Percentiles rank a stretch among this genome's conserved stretches.
phyloP scores from a whole-genome alignment of 2,888 invertebrate species.

The Cheilosia variabilis region DNA sequence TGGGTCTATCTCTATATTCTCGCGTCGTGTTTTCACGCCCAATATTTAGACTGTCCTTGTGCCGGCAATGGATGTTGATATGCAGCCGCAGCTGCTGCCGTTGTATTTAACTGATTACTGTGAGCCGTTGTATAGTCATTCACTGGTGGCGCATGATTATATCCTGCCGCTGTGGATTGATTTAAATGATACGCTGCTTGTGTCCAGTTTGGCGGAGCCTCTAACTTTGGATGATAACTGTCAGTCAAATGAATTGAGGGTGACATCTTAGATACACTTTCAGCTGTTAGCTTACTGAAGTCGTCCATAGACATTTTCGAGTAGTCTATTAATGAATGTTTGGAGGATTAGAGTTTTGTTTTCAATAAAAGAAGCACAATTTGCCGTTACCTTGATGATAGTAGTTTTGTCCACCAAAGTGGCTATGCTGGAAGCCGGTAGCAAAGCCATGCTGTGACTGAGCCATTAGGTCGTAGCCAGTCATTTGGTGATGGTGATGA shows the following conservation, averaged over 20 bases:
- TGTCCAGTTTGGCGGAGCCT: conserved; percentile 81
- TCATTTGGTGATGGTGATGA: conserved; percentile 82
- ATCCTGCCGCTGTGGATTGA: conserved; percentile 81
- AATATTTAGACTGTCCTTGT: conserved; percentile 82
- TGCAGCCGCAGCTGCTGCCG: conserved; percentile 78
- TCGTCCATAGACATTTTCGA: conserved; percentile 85
- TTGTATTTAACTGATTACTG: conserved; percentile 78
- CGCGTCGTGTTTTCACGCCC: conserved; percentile 78
- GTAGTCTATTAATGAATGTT: conserved; percentile 82
- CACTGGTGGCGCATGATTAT: conserved; percentile 81
- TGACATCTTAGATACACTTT: conserved; percentile 83
- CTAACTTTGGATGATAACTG: conserved; percentile 82
- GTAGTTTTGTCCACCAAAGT: conserved; percentile 82
- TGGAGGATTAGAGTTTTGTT: not conserved
- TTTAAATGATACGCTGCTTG: conserved; percentile 82
- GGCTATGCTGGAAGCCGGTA: conserved; percentile 82
- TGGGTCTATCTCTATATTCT: not conserved
- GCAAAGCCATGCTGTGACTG: conserved; percentile 83
- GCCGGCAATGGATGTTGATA: conserved; percentile 82
- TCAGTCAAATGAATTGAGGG: conserved; percentile 82
- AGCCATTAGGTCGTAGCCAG: conserved; percentile 81
- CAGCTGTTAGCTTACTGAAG: conserved; percentile 84
- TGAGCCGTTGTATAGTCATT: conserved; percentile 80
- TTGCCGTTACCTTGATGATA: conserved; percentile 82
- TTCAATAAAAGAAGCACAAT: not conserved